Base-by-base conservation (phyloP, 2,888 invertebrate species). In the Epinotia brunnichana region DNA sequence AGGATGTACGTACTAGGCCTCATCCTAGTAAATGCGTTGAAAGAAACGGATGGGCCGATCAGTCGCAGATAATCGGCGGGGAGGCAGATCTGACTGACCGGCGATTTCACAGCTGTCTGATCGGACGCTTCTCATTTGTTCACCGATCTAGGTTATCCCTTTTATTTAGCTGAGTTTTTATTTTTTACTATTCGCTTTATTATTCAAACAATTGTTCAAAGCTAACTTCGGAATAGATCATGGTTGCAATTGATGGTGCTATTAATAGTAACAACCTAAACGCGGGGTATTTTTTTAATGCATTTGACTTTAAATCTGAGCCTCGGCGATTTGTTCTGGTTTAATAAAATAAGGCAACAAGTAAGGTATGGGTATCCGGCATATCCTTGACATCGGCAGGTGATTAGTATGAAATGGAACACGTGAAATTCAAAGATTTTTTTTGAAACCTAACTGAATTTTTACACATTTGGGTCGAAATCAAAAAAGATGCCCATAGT, bases 41-140 rank as follows among this genome's bases (percentile, higher is more conserved):
- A 66, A 59, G 60, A 24, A 59, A 54, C 21, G 44, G 63, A 44
- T 66, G 19, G 53, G 59, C 59, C 19, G 57, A 73, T 57, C 62
- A 61, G 44, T 62, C 53, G 48, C 60, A 39, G 60, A 66, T 61
- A 67, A 72, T 67, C 71, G 53, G 5, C 35, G 19, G 63, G 72
- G 24, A 35, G 64, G 66, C 71, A 35, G 3, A 19, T 19, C 15
- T 35, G 63, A 56, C 53, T 73, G 73, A 69, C 53, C 63, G 53
- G 13, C 53, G 39, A 69, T 69, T 73, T 69, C 73, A 69, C 51
- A 59, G 63, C 62, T 73, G 73, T 73, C 69, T 59, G 63, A 15
- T 41, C 29, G 7, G 53, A 39, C 51, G 53, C 51, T 62, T 24
- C 63, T 59, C 62, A 57, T 44, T 35, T 66, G 54, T 35, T 54